Evolutionary conservation across 2,888 invertebrate species (phyloP).

Genomic region (Tiliacea aurago): DNA sequence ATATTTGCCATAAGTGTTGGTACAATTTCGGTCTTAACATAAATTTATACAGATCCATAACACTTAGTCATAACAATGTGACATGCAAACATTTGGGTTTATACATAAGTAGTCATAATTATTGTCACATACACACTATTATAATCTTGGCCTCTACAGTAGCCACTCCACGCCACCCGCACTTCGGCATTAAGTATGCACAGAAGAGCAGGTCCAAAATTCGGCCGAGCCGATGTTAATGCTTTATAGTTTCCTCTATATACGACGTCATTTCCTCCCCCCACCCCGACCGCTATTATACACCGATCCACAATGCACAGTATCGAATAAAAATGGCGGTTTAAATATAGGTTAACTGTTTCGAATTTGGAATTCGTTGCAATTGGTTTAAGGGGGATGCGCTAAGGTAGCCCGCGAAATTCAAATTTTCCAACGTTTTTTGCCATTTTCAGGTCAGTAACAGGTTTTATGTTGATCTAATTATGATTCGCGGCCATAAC

Average conservation of each 20-base stretch:
- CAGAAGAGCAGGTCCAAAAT: slow-evolving; percentile 70
- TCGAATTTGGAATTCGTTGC: slow-evolving; percentile 24
- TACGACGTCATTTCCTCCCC: slow-evolving; percentile 70
- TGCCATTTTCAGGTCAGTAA: too few species aligned
- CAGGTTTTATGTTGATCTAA: too few species aligned
- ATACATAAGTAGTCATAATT: too few species aligned
- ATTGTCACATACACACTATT: too few species aligned
- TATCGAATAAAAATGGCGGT: slow-evolving; percentile 46
- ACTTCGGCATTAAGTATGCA: slow-evolving; percentile 69
- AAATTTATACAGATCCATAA: too few species aligned
- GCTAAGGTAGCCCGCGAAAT: too few species aligned
- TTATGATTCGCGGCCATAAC: too few species aligned
- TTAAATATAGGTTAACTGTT: slow-evolving; percentile 53
- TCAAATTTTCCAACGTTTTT: too few species aligned
- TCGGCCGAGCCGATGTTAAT: slow-evolving; percentile 71
- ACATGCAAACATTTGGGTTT: too few species aligned
- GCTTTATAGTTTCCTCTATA: slow-evolving; percentile 77
- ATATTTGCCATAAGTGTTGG: too few species aligned
- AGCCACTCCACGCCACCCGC: slow-evolving; percentile 8
- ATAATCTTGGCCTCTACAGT: not conserved
- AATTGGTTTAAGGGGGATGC: slow-evolving; percentile 18
- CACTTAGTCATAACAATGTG: too few species aligned
- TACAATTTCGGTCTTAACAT: too few species aligned
- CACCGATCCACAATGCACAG: slow-evolving; percentile 27
- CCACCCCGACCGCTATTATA: slow-evolving; percentile 10